phyloP scores from a whole-genome alignment of 2,113 vertebrate species.

The Thamnophis sirtalis region DNA sequence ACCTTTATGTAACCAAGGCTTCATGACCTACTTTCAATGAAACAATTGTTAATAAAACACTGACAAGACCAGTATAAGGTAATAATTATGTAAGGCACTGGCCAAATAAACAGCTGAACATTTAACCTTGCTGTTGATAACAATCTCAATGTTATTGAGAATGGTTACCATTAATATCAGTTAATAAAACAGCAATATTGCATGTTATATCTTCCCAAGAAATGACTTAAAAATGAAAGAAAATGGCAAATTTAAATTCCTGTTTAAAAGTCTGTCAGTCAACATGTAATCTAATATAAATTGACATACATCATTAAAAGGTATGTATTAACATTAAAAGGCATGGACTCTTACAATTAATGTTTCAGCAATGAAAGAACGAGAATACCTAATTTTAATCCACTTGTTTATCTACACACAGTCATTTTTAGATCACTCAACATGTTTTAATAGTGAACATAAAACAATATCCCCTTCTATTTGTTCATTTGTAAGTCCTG shows the following conservation, averaged over 20 bases:
- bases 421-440: conserved; percentile 82
- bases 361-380: conserved; percentile 76
- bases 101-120: conserved; percentile 17
- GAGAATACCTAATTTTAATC: conserved; percentile 76
- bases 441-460: conserved; percentile 80
- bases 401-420: conserved; percentile 75
- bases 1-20: conserved; percentile 1
- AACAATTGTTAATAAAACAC: conserved; percentile 1
- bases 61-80: not conserved
- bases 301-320: conserved; percentile 74
- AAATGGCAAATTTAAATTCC: conserved; percentile 67
- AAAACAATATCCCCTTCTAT: conserved; percentile 70
- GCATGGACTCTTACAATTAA: conserved; percentile 72
- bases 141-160: conserved; percentile 17
- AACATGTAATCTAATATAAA: conserved; percentile 72
- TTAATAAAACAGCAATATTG: conserved; percentile 48
- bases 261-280: conserved; percentile 79
- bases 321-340: conserved; percentile 76
- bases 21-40: not conserved
- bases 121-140: conserved; percentile 7
- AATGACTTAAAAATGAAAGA: conserved; percentile 63
- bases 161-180: conserved; percentile 45
- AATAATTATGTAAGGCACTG: not conserved
- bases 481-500: conserved; percentile 65
- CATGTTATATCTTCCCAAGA: conserved; percentile 58